Evolutionary conservation across 2,113 vertebrate species (phyloP).

Genomic region (Petrocephalus zakoni): DNA sequence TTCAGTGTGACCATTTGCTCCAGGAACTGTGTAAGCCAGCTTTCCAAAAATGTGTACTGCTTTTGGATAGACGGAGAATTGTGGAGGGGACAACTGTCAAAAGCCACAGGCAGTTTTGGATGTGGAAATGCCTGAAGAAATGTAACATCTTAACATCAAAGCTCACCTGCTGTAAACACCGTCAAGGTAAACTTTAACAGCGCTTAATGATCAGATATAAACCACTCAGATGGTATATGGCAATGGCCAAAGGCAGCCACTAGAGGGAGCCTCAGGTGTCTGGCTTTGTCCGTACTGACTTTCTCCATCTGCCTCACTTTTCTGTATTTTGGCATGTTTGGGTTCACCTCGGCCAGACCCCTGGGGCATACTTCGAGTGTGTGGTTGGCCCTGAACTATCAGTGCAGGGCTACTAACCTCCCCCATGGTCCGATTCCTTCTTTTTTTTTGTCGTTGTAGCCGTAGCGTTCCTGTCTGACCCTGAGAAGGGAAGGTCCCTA

Average conservation of each 20-base stretch:
- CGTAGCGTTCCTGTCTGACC: neutral
- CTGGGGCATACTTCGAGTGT: neutral
- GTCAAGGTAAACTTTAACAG: neutral
- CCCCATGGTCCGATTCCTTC: neutral
- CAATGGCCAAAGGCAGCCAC: neutral
- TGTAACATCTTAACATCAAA: neutral
- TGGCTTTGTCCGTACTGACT: neutral
- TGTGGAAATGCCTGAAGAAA: neutral
- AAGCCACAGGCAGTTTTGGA: neutral
- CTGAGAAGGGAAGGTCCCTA: neutral
- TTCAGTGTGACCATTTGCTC: neutral
- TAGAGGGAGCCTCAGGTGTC: neutral
- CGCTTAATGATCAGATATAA: neutral
- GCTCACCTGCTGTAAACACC: neutral
- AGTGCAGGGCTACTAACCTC: neutral
- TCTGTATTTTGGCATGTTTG: neutral
- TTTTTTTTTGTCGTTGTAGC: neutral
- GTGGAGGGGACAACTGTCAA: neutral
- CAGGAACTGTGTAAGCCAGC: neutral
- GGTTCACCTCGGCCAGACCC: neutral
- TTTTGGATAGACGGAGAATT: neutral
- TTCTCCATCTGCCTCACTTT: neutral
- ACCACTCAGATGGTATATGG: neutral
- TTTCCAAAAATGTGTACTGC: neutral
- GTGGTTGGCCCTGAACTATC: neutral